These are phyloP conservation scores for Netelia virgata DNA, from an alignment of 2,888 invertebrate species.

Conservation along the genomic window DNA sequence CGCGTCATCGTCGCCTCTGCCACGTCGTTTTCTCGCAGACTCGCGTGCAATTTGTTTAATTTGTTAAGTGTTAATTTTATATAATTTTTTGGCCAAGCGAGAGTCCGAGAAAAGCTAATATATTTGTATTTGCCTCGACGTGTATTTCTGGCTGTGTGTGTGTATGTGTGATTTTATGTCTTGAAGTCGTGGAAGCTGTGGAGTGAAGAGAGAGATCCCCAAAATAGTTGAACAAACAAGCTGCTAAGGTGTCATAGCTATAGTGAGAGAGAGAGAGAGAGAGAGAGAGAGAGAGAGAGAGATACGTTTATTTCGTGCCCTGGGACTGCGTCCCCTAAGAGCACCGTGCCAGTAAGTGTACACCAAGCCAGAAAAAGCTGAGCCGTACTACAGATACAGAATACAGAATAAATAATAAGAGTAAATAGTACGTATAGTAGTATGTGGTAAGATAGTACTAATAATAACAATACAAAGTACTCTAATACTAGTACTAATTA, in stretches of 20 bases:
- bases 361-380: too few relatives aligned
- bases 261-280: background rate
- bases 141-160: background rate
- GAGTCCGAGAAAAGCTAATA: conserved; percentile 32
- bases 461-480: too few relatives aligned
- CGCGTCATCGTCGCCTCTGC: conserved; percentile 30
- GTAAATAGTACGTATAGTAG: too few relatives aligned
- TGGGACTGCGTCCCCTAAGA: too few relatives aligned
- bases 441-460: too few relatives aligned
- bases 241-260: conserved; percentile 23
- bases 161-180: background rate
- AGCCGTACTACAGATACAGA: too few relatives aligned
- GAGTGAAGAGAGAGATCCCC: conserved; percentile 63
- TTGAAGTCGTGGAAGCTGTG: background rate
- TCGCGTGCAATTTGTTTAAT: conserved; percentile 79
- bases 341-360: too few relatives aligned
- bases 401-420: too few relatives aligned
- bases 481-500: too few relatives aligned
- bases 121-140: background rate
- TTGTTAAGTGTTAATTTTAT: conserved; percentile 82
- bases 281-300: conserved; percentile 1
- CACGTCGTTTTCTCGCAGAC: conserved; percentile 11
- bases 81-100: conserved; percentile 80
- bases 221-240: conserved; percentile 78
- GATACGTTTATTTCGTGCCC: too few relatives aligned